Evolutionary conservation across 2,113 vertebrate species (phyloP), one percentile per base, ranked within the genome.

Genomic region (Sinocyclocheilus rhinocerous): DNA sequence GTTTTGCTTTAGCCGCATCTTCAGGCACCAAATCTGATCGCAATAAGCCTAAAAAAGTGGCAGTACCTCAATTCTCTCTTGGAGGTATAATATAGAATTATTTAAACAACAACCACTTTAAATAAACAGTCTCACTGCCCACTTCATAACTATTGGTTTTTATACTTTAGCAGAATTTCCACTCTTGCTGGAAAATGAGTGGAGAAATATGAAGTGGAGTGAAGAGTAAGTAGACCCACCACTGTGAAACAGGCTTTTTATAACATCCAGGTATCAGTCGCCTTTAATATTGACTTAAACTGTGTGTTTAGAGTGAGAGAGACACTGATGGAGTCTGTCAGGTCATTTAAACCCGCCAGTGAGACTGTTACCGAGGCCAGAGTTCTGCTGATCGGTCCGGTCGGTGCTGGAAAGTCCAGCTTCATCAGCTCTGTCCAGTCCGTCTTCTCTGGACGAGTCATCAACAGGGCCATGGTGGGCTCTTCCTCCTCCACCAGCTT

Each of bases 361-460:
- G 22, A 55, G 39, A 88, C 81, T 4, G 90, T 84, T 78, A 76
- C 90, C 15, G 72, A 85, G 26, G 91, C 94, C 79, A 92, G 89
- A 42, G 88, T 95, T 86, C 91, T 95, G 81, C 91, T 95, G 36
- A 67, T 95, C 42, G 95, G 95, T 12, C 94, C 94, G 0, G 95
- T 77, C 16, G 76, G 76, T 15, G 76, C 76, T 6, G 76, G 95
- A 24, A 95, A 95, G 89, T 95, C 95, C 81, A 95, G 94, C 85
- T 95, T 95, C 89, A 89, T 95, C 90, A 95, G 94, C 78, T 95
- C 95, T 5, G 91, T 95, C 50, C 93, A 94, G 88, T 95, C 95
- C 0, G 90, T 92, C 84, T 95, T 95, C 85, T 89, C 88, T 29
- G 93, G 94, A 70, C 91, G 93, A 83, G 93, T 95, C 61, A 88